Conservation (phyloP, 1,140 invertebrate species). For the Dinoponera quadriceps region DNA sequence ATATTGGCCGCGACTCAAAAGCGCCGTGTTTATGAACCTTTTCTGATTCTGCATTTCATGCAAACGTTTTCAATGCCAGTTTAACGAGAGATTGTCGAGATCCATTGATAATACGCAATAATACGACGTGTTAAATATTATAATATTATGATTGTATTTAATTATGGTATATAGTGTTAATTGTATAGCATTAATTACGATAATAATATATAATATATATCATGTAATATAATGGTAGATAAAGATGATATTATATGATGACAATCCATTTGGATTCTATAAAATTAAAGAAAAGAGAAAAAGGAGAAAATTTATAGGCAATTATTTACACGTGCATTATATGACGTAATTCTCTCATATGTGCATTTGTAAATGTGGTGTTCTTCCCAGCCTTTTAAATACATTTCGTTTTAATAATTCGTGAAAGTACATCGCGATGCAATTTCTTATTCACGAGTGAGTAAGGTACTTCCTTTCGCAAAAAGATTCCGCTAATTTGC, state of each 20-base stretch:
- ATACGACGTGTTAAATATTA: not conserved
- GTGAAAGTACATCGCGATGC: not conserved
- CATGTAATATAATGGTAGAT: no score
- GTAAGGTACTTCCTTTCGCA: slow-evolving; percentile 29
- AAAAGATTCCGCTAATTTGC: slow-evolving; percentile 1
- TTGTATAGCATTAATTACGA: no score
- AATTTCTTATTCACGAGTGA: slow-evolving; percentile 15
- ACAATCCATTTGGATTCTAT: no score
- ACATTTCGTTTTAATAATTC: not conserved
- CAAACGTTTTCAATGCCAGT: not conserved
- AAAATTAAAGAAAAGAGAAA: no score
- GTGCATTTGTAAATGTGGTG: no score
- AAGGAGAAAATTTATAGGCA: no score
- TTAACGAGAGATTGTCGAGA: not conserved
- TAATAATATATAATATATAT: no score
- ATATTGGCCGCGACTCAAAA: slow-evolving; percentile 9
- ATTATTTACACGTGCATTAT: no score
- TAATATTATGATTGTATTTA: not conserved
- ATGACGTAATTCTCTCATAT: no score
- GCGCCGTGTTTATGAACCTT: not conserved
- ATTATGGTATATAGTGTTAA: no score
- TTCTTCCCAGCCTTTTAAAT: slow-evolving; percentile 1
- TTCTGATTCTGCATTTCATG: not conserved
- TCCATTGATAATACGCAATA: not conserved
- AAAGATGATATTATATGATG: no score